Base-by-base conservation (phyloP, 2,888 invertebrate genomes). In the Drepanosiphum platanoidis region DNA sequence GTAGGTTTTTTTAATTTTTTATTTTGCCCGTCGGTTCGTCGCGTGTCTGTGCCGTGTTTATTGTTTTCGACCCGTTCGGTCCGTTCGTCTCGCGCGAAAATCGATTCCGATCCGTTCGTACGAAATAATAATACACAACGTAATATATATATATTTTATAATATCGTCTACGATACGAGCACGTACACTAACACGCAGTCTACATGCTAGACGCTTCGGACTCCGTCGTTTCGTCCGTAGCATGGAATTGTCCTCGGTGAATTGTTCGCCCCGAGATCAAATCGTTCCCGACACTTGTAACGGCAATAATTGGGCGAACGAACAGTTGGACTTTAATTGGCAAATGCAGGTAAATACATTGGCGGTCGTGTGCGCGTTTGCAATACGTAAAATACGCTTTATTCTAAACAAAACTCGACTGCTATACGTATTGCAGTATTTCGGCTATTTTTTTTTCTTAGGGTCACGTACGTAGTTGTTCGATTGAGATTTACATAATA, bases 211-310 rank as follows among this genome's bases (percentile, higher is more conserved):
- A 64, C 75, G 42, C 52, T 64, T 58, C 36, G 64, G 52, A 39
- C 30, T 34, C 66, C 46, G 83, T 66, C 36, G 83, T 75, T 34
- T 30, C 36, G 75, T 64, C 27, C 83, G 15, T 84, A 84, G 83
- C 52, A 84, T 84, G 83, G 83, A 84, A 84, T 75, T 84, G 30
- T 84, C 83, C 66, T 72, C 75, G 75, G 83, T 75, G 83, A 84
- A 75, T 36, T 75, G 83, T 77, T 84, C 83, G 52, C 75, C 83
- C 52, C 64, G 83, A 81, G 87, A 87, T 81, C 87, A 87, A 81
- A 87, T 87, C 74, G 87, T 87, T 66, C 87, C 87, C 18, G 87
- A 87, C 80, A 68, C 87, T 30, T 77, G 83, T 75, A 84, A 84
- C 75, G 75, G 83, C 34, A 84, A 68, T 68, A 84, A 84, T 77